Base-by-base conservation (phyloP, 2,797 vertebrate species). In the Geotrypetes seraphini region DNA sequence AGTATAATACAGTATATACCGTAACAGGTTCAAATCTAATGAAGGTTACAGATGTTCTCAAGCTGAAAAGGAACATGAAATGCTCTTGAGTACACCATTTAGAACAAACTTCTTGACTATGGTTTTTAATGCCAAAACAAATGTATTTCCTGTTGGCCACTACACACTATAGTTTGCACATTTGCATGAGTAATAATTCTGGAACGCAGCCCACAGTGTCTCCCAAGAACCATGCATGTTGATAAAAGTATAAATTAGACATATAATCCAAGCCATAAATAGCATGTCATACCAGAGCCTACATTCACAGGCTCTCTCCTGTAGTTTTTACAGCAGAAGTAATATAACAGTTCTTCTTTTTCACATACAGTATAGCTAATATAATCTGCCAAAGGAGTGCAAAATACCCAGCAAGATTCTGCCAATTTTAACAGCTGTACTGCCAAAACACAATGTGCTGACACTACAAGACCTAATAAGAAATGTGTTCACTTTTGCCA, bases 161-260 rank as follows among this genome's bases (percentile, higher is more conserved):
- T 28, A 26, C n/a, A n/a, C n/a, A 32, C 1, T 13, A 24, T 2
- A 53, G 8, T 40, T 12, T 7, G 5, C 3, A 26, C 2, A 7
- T 17, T 29, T 35, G 27, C 5, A 31, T 14, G 41, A 33, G 8
- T 4, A 22, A 47, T 27, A 22, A 31, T 36, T 48, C 5, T 2
- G 3, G 10, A 6, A 16, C 18, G 15, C 4, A 25, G 19, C 3
- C 12, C 19, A 17, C 28, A 4, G 4, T 36, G 7, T 16, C 15
- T 35, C 19, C 10, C 2, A 33, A 47, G 32, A 50, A 40, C 19
- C 24, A 26, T 2, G 18, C 7, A 20, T 11, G 12, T 33, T 25
- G 22, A 7, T 5, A 47, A 29, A 12, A 36, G 31, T 40, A 37
- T 7, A 36, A 10, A 40, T n/a, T 19, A 46, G 49, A 24, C 16